Conservation (phyloP, 2,888 invertebrate species). For the Heliconius aoede region DNA sequence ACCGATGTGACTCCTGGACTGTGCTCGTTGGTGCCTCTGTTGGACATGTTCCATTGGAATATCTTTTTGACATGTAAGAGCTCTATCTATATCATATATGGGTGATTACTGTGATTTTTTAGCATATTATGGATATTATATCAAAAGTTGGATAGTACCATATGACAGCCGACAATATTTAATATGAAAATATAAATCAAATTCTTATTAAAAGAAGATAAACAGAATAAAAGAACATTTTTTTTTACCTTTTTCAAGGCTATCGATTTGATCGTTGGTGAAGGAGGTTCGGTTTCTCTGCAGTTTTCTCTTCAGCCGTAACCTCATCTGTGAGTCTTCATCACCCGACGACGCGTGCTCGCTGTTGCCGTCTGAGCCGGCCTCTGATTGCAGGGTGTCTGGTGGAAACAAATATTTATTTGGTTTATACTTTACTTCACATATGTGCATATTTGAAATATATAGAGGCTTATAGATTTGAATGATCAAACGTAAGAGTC, state of each 20-base stretch:
- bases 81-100: neutral
- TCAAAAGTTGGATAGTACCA: neutral
- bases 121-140: neutral
- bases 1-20: conserved; percentile 50
- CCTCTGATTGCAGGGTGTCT: conserved; percentile 85
- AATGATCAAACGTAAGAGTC: neutral
- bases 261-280: conserved; percentile 99
- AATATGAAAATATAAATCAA: too few species aligned
- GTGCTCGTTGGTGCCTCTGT: neutral
- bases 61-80: neutral
- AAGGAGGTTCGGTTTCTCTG: conserved; percentile 99
- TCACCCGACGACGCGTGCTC: conserved; percentile 95
- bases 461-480: neutral
- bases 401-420: conserved; percentile 51
- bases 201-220: too few species aligned
- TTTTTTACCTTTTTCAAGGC: conserved; percentile 96
- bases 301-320: conserved; percentile 96
- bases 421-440: neutral
- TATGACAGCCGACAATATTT: too few species aligned
- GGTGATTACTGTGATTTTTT: neutral
- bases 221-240: too few species aligned
- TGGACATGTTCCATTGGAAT: neutral
- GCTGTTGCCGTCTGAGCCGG: conserved; percentile 93
- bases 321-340: conserved; percentile 95
- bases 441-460: neutral